phyloP scores from a whole-genome alignment of 2,797 vertebrate species.

The Darevskia mixta region DNA sequence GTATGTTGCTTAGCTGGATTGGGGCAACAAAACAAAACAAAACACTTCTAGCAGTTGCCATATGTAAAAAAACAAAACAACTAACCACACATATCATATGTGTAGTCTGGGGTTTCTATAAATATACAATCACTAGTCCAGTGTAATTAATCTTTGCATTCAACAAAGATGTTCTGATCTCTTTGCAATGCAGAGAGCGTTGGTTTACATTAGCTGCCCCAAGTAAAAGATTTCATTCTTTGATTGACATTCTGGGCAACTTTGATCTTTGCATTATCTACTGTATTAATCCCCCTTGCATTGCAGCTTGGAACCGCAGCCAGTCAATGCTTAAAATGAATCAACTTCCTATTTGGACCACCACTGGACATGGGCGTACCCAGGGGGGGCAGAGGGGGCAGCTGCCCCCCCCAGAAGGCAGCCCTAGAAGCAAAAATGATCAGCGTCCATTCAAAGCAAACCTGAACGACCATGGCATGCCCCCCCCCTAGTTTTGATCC shows the following conservation, averaged over 20 bases:
- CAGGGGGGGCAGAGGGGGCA: too few relatives aligned
- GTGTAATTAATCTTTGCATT: neutral
- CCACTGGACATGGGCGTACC: too few relatives aligned
- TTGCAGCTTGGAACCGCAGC: conserved; percentile 47
- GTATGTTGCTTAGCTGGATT: neutral
- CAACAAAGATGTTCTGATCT: conserved; percentile 32
- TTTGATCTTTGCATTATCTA: conserved; percentile 48
- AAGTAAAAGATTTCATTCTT: conserved; percentile 52
- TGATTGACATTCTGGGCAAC: conserved; percentile 41
- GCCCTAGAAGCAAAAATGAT: too few relatives aligned
- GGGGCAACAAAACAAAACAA: neutral
- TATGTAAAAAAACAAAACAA: conserved; percentile 35
- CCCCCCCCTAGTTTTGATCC: too few relatives aligned
- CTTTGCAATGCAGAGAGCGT: conserved; percentile 30
- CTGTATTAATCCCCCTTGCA: conserved; percentile 21
- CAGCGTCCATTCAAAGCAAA: too few relatives aligned
- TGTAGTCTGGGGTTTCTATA: conserved; percentile 18
- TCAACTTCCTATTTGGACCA: conserved; percentile 30
- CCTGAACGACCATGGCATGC: too few relatives aligned
- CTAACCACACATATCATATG: conserved; percentile 9
- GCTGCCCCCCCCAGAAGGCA: too few relatives aligned
- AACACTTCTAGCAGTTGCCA: neutral
- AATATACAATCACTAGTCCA: conserved; percentile 24
- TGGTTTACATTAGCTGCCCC: conserved; percentile 47
- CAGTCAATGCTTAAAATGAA: conserved; percentile 49